phyloP scores from a whole-genome alignment of 2,888 invertebrate genomes.

The Octodonta nipae region DNA sequence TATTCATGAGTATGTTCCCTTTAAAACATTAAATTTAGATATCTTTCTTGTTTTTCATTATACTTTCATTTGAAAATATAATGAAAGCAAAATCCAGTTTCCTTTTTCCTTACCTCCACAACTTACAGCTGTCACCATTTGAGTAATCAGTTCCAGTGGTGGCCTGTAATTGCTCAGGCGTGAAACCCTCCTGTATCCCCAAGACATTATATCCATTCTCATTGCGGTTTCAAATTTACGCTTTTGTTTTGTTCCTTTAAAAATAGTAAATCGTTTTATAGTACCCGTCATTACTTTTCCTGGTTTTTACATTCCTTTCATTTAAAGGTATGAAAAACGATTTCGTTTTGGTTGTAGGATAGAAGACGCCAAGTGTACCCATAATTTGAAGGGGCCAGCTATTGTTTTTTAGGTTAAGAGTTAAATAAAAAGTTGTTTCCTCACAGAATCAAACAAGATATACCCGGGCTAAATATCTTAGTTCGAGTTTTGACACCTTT shows the following conservation, averaged over 20 bases:
- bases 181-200: slow-evolving; percentile 73
- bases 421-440: no score
- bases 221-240: slow-evolving; percentile 96
- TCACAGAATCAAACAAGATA: no score
- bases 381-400: no score
- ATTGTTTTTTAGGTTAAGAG: no score
- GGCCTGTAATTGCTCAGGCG: slow-evolving; percentile 52
- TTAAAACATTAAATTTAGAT: slow-evolving; percentile 25
- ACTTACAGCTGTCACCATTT: slow-evolving; percentile 63
- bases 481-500: no score
- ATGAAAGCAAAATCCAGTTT: no score
- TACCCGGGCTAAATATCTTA: no score
- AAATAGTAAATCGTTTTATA: no score
- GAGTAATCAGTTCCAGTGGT: slow-evolving; percentile 51
- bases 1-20: slow-evolving; percentile 69
- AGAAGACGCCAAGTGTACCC: no score
- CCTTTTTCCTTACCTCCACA: slow-evolving; percentile 67
- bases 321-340: not conserved
- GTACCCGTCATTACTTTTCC: not conserved
- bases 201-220: slow-evolving; percentile 74
- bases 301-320: not conserved
- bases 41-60: no score
- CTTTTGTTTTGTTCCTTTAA: slow-evolving; percentile 43
- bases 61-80: no score
- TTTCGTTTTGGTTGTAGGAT: no score